These are phyloP conservation scores for Lepus europaeus DNA, from an alignment of 2,113 vertebrate genomes.

Conservation along the genomic window DNA sequence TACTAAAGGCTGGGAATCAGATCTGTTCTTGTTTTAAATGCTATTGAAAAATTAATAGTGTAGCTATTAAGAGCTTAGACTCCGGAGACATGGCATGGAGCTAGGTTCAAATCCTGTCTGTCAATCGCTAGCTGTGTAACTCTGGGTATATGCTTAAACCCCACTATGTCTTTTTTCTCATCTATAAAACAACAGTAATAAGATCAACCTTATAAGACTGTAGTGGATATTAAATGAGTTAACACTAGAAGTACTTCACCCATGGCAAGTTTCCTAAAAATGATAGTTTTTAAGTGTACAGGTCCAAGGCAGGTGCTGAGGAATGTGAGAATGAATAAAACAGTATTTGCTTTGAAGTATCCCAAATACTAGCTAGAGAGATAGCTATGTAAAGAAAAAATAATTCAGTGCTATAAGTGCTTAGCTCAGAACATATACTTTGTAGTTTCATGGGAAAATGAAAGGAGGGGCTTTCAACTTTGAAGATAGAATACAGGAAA, in stretches of 20 bases:
- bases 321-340: background rate
- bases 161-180: background rate
- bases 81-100: background rate
- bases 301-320: background rate
- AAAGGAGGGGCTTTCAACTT: conserved; percentile 26
- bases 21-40: background rate
- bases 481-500: background rate
- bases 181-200: conserved; percentile 12
- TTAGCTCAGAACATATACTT: background rate
- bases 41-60: background rate
- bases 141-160: background rate
- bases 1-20: background rate
- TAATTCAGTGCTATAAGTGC: background rate
- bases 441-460: background rate
- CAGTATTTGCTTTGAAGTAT: background rate
- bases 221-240: conserved; percentile 21
- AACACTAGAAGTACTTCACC: background rate
- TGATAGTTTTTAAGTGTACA: background rate
- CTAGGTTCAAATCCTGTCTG: conserved; percentile 36
- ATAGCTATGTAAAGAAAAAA: conserved; percentile 23
- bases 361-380: conserved; percentile 42
- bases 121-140: background rate
- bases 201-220: background rate
- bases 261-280: background rate
- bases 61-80: background rate